Evolutionary conservation across 2,797 vertebrate genomes (phyloP).

Genomic region (Phataginus tetradactyla): DNA sequence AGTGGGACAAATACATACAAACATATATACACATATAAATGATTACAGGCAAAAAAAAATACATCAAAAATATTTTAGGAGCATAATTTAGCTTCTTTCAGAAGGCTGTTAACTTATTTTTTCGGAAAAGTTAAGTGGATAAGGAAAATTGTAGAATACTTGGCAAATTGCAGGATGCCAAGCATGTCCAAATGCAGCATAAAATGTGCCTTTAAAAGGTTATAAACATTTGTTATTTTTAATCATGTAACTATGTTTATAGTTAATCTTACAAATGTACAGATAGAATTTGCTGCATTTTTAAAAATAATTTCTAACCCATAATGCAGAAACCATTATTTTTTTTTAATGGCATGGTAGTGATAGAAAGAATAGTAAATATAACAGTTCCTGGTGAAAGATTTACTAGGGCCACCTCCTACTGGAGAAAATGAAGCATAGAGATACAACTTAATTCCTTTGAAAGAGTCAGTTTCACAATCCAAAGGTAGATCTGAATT

Average conservation of each 20-base stretch:
- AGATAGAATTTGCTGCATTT: background rate
- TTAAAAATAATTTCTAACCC: slow-evolving; percentile 15
- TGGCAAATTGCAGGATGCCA: slow-evolving; percentile 23
- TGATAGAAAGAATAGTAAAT: background rate
- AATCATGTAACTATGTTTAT: slow-evolving; percentile 28
- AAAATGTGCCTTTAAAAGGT: slow-evolving; percentile 36
- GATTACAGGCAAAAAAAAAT: background rate
- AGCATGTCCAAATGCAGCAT: background rate
- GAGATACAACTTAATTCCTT: background rate
- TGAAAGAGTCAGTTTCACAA: slow-evolving; percentile 1
- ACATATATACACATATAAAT: background rate
- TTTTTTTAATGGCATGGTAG: background rate
- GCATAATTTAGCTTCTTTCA: background rate
- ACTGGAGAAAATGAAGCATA: background rate
- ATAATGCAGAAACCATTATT: background rate
- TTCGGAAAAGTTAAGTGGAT: slow-evolving; percentile 28
- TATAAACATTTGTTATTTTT: slow-evolving; percentile 7
- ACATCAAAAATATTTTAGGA: background rate
- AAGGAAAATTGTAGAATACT: background rate
- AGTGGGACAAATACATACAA: background rate
- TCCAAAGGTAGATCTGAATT: background rate
- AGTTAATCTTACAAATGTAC: slow-evolving; percentile 27
- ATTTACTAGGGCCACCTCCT: background rate
- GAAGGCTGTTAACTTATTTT: background rate
- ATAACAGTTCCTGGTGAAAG: background rate